Evolutionary conservation across 2,888 invertebrate genomes (phyloP).

Genomic region (Caenorhabditis panamensis): DNA sequence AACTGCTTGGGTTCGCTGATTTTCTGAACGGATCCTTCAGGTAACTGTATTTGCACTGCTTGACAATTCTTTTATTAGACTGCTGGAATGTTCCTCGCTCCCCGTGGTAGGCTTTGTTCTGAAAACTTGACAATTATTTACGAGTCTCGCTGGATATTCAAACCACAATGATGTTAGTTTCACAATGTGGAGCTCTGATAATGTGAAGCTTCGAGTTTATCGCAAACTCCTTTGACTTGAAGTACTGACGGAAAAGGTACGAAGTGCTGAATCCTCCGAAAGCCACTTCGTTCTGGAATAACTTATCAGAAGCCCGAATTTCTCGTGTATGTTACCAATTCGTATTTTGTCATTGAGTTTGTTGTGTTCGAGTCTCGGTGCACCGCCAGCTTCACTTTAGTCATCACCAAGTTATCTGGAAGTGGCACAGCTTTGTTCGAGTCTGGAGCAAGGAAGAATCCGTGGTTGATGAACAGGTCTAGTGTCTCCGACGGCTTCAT

Average conservation of each 20-base stretch:
- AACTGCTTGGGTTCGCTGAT: too few relatives aligned
- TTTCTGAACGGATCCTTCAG: too few relatives aligned
- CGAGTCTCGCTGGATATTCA: too few relatives aligned
- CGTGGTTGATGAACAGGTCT: slow-evolving; percentile 31
- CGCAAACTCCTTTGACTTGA: slow-evolving; percentile 13
- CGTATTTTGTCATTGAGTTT: too few relatives aligned
- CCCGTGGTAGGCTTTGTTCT: too few relatives aligned
- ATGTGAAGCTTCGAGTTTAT: slow-evolving; percentile 6
- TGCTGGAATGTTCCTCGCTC: too few relatives aligned
- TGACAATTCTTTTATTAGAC: too few relatives aligned
- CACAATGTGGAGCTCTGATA: slow-evolving; percentile 27
- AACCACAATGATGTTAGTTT: slow-evolving; percentile 23
- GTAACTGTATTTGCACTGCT: too few relatives aligned
- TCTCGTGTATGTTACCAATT: too few relatives aligned
- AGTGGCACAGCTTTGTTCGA: slow-evolving; percentile 14
- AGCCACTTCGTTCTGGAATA: slow-evolving; percentile 29
- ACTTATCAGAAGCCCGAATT: not conserved
- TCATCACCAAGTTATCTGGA: slow-evolving; percentile 25
- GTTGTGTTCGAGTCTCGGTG: too few relatives aligned
- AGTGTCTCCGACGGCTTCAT: slow-evolving; percentile 20
- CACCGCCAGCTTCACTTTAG: slow-evolving; percentile 20
- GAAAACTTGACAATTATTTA: too few relatives aligned
- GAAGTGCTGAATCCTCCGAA: slow-evolving; percentile 12
- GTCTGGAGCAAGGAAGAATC: slow-evolving; percentile 35
- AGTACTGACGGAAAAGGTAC: slow-evolving; percentile 32